These are phyloP conservation scores for Apodemia mormo DNA, from an alignment of 2,888 invertebrate species.

Conservation along the genomic window DNA sequence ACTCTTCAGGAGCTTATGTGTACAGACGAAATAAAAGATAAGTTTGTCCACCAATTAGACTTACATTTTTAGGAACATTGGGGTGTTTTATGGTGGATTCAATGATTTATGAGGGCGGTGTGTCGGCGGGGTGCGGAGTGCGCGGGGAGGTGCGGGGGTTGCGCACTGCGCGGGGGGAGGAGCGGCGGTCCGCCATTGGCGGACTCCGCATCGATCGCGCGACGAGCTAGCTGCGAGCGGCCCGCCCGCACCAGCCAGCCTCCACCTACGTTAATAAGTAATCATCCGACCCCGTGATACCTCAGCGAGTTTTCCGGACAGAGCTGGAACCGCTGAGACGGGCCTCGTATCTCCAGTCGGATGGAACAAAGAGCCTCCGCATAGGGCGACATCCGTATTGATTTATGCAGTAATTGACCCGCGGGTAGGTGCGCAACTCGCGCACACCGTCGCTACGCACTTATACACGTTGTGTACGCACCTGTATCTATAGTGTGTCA, in stretches of 20 bases:
- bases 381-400: conserved; percentile 71
- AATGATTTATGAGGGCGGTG: conserved; percentile 80
- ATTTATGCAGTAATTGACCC: conserved; percentile 76
- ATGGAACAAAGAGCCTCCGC: conserved; percentile 74
- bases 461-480: conserved; percentile 54
- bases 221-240: conserved; percentile 71
- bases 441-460: conserved; percentile 58
- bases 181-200: conserved; percentile 79
- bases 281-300: conserved; percentile 79
- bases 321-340: conserved; percentile 73
- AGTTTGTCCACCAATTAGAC: conserved; percentile 77
- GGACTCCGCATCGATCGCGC: conserved; percentile 77
- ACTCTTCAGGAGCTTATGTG: conserved; percentile 49
- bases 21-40: conserved; percentile 63
- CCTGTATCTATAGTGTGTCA: conserved; percentile 42
- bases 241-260: conserved; percentile 78
- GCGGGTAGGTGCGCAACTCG: conserved; percentile 67
- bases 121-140: conserved; percentile 61
- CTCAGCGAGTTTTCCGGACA: conserved; percentile 78
- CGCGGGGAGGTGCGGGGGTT: conserved; percentile 55
- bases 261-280: conserved; percentile 82
- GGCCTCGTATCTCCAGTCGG: conserved; percentile 71
- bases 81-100: conserved; percentile 80
- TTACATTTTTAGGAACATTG: conserved; percentile 79
- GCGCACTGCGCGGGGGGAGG: conserved; percentile 71